Evolutionary conservation across 2,113 vertebrate genomes (phyloP).

Genomic region (Corythoichthys intestinalis): DNA sequence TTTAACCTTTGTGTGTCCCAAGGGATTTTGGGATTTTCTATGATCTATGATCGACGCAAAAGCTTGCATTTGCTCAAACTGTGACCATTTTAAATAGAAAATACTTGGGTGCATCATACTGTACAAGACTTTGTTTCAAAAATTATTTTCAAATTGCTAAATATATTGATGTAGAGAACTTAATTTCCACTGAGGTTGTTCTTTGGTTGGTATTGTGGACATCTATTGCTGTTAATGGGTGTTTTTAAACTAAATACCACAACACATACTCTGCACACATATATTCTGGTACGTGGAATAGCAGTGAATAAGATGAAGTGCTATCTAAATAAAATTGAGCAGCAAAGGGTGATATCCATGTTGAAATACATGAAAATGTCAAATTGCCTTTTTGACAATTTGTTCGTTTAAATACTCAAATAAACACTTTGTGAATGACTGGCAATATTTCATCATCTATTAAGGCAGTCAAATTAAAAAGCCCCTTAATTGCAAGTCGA

Average conservation of each 20-base stretch:
- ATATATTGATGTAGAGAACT: too few relatives aligned
- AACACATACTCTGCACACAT: too few relatives aligned
- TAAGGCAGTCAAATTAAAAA: not conserved
- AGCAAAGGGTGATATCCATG: not conserved
- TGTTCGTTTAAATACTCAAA: not conserved
- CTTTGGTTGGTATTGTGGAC: too few relatives aligned
- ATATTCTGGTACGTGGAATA: too few relatives aligned
- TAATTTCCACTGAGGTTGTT: too few relatives aligned
- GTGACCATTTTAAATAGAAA: not conserved
- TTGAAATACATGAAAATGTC: not conserved
- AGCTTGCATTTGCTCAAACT: not conserved
- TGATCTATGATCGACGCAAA: slow-evolving; percentile 16
- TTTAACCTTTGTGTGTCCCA: not conserved
- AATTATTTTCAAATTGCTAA: too few relatives aligned
- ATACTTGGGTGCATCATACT: not conserved
- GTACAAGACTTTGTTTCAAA: not conserved
- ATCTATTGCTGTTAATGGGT: too few relatives aligned
- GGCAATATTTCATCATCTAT: not conserved
- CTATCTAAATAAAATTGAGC: too few relatives aligned
- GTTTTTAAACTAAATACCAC: too few relatives aligned
- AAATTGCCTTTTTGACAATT: not conserved
- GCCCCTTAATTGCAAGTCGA: not conserved
- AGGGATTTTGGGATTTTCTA: not conserved
- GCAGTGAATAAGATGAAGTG: too few relatives aligned
- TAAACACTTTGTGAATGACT: not conserved